These are phyloP conservation scores for Zosterops pallidus DNA, from an alignment of 2,113 vertebrate species.

Conservation along the genomic window DNA sequence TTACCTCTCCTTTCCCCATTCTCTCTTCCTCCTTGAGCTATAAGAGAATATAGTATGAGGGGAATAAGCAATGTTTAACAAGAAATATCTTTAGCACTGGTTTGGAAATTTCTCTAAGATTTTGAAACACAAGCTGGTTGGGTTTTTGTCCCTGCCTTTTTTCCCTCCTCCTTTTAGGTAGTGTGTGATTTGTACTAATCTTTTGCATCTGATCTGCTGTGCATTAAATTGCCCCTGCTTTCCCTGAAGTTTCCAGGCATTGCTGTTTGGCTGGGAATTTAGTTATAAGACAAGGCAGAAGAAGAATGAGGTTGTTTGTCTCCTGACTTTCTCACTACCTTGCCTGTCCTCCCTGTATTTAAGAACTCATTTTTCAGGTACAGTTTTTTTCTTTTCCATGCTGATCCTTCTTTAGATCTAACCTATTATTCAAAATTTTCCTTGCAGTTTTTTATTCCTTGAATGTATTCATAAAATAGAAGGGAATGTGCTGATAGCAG, in stretches of 20 bases:
- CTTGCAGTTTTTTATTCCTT: background rate
- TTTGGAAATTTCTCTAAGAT: background rate
- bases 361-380: background rate
- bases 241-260: background rate
- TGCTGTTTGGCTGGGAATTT: background rate
- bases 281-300: background rate
- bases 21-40: background rate
- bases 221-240: background rate
- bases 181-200: background rate
- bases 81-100: background rate
- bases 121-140: background rate
- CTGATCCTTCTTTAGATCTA: background rate
- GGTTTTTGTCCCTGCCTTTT: background rate
- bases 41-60: background rate
- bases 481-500: background rate
- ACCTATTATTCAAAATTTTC: background rate
- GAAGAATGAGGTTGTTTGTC: background rate
- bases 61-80: background rate
- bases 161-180: accelerated
- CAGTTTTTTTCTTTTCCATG: background rate
- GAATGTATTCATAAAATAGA: background rate
- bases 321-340: background rate
- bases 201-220: background rate
- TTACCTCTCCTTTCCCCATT: accelerated
- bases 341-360: background rate